Evolutionary conservation across 2,888 invertebrate species (phyloP).

Genomic region (Drosophila fulvimacula): DNA sequence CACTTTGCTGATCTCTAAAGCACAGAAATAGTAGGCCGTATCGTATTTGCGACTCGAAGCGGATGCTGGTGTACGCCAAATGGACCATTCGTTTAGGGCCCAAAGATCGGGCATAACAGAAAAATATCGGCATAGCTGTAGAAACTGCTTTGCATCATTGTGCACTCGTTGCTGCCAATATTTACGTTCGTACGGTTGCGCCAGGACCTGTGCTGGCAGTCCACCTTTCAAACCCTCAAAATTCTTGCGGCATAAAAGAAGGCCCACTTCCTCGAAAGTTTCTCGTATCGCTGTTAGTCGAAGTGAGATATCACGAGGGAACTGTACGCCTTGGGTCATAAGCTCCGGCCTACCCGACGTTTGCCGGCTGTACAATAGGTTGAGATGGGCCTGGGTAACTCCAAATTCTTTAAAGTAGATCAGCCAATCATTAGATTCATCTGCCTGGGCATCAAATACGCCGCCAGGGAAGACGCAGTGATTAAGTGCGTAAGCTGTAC

Average conservation of each 20-base stretch:
- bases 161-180: constrained; percentile 87
- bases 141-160: constrained; percentile 85
- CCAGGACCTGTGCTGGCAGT: constrained; percentile 81
- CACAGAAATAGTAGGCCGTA: constrained; percentile 72
- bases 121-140: constrained; percentile 88
- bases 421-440: constrained; percentile 90
- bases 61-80: constrained; percentile 91
- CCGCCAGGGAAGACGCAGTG: constrained; percentile 96
- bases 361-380: constrained; percentile 60
- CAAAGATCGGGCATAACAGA: constrained; percentile 92
- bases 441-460: constrained; percentile 87
- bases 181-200: constrained; percentile 86
- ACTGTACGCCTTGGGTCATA: constrained; percentile 83
- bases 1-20: constrained; percentile 48
- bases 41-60: constrained; percentile 69
- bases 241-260: constrained; percentile 88
- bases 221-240: constrained; percentile 77
- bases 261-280: constrained; percentile 95
- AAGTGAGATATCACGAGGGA: constrained; percentile 88
- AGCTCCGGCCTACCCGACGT: constrained; percentile 78
- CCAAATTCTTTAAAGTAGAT: constrained; percentile 88
- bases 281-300: constrained; percentile 94
- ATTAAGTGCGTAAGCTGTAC: constrained; percentile 91
- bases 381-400: constrained; percentile 86
- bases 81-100: constrained; percentile 92